A percentile compares a stretch with the other conserved stretches of the same genome.
Evolutionary conservation across 2,113 vertebrate species (phyloP).

Genomic region (Vombatus ursinus): DNA sequence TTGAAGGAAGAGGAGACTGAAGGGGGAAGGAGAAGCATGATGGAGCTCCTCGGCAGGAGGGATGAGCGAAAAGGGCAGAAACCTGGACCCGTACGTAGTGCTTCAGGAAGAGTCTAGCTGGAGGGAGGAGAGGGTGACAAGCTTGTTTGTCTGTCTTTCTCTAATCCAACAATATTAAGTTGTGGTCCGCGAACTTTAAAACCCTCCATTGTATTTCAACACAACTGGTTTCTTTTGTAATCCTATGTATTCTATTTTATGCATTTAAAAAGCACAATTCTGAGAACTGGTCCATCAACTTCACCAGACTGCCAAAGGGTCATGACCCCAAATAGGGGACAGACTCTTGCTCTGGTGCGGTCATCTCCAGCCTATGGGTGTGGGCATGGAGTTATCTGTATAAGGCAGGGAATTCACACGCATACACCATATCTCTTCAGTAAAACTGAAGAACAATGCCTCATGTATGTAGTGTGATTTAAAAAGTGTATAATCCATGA

Average conservation of each 20-base stretch:
- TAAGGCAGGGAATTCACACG: background rate
- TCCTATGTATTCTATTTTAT: background rate
- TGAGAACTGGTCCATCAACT: background rate
- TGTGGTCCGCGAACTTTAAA: background rate
- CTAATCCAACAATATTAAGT: background rate
- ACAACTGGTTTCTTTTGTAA: background rate
- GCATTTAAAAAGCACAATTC: background rate
- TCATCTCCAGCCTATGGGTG: background rate
- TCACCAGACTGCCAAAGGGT: background rate
- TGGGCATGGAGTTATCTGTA: background rate
- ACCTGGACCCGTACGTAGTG: too few relatives aligned
- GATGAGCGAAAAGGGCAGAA: background rate
- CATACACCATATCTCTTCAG: background rate
- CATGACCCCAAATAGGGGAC: background rate
- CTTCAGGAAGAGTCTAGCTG: background rate
- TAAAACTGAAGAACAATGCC: background rate
- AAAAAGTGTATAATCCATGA: background rate
- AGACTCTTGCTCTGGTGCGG: background rate
- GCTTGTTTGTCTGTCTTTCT: background rate
- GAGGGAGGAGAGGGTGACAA: background rate
- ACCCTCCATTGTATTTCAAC: background rate
- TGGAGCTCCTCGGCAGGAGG: background rate
- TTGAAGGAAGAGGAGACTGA: background rate
- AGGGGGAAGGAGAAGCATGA: background rate
- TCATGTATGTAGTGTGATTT: background rate